Percentiles rank a stretch among this genome's conserved stretches.
phyloP scores from a whole-genome alignment of 2,113 vertebrate species.

The Nibea albiflora region DNA sequence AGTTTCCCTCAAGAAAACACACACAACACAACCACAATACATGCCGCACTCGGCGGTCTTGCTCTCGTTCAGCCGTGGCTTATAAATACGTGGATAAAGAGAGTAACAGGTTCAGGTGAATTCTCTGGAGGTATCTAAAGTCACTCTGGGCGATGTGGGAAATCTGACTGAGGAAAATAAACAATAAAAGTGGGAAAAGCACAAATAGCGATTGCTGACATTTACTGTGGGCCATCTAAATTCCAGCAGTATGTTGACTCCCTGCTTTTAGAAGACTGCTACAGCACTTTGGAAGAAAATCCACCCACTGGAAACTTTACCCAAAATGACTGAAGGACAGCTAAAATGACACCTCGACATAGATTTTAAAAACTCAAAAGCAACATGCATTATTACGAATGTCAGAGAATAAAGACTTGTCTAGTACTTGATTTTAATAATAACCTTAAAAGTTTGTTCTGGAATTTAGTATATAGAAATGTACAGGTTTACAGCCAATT shows the following conservation, averaged over 20 bases:
- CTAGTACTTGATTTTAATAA: neutral
- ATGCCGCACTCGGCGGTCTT: neutral
- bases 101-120: neutral
- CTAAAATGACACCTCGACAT: neutral
- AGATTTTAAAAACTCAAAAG: neutral
- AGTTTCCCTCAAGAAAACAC: neutral
- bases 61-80: neutral
- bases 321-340: neutral
- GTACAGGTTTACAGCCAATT: neutral
- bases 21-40: neutral
- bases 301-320: neutral
- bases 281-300: neutral
- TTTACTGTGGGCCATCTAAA: neutral
- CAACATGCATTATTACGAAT: neutral
- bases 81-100: neutral
- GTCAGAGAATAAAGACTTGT: neutral
- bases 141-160: neutral
- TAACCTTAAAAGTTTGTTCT: too few species aligned
- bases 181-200: neutral
- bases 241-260: neutral
- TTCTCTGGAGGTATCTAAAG: neutral
- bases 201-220: neutral
- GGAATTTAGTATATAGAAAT: too few species aligned
- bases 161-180: conserved; percentile 1
- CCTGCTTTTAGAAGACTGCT: neutral